Evolutionary conservation across 2,888 invertebrate species (phyloP), one percentile per base, ranked within the genome.

Genomic region (Hydroisotoma schaefferi): DNA sequence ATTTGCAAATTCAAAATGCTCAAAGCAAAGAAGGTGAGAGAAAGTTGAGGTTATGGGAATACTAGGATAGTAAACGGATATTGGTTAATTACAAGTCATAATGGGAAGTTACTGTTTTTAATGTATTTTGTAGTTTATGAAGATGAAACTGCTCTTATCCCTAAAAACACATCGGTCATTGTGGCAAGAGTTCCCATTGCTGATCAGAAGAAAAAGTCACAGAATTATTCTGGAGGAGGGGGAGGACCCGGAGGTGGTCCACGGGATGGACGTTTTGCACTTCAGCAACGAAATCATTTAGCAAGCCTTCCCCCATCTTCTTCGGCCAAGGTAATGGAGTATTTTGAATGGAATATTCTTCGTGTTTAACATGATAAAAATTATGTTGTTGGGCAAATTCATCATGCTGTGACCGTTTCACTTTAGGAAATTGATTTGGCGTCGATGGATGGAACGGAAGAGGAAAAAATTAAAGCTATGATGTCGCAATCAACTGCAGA

Each of bases 381-480:
- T 40, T 18, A 20, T 18, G n/a, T 40, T 10, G 20, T 40, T 40
- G 20, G 33, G 15, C 33, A 33, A 33, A 33, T 33, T 10, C 33
- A 33, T 33, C 33, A 33, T 10, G 8, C 20, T 29, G n/a, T n/a
- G n/a, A n/a, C n/a, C 68, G 20, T 15, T 15, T 15, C 40, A 20
- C 20, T 40, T 40, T 15, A 74, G 83, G 82, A 87, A 69, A 86
- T 90, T 56, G 94, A 94, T 80, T 80, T 95, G 71, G 86, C 90
- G 44, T 87, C 86, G 78, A 85, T 94, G 80, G 90, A 93, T 80
- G 91, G 90, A 67, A 89, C 92, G 54, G 99, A 99, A 80, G 94
- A 94, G 76, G 97, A 99, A 76, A 97, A 97, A 80, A 94, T 99
- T 74, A 87, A 88, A 77, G 94, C 94, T 65, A 95, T 98, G 92